A percentile compares a stretch with the other conserved stretches of the same genome.
Conservation (phyloP, 2,113 vertebrate species). For the Panthera uncia region DNA sequence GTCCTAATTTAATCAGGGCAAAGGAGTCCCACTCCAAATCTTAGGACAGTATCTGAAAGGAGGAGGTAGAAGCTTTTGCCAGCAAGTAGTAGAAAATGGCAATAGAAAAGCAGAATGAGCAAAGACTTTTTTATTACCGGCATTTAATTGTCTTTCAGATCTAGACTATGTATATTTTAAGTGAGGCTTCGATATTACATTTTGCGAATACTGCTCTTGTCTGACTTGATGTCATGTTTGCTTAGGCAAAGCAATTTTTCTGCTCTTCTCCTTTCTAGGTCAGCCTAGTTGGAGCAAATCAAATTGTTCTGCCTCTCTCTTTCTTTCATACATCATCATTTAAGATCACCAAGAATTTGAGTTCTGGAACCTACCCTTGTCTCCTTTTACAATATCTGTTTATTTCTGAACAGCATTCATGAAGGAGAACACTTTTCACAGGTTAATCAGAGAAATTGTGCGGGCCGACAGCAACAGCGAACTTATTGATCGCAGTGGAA, state of each 20-base stretch:
- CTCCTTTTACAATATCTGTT: constrained; percentile 51
- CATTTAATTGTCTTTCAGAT: constrained; percentile 65
- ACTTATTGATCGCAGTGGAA: neutral
- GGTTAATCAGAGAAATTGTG: constrained; percentile 30
- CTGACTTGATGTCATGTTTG: constrained; percentile 59
- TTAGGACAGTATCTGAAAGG: constrained; percentile 53
- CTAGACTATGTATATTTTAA: constrained; percentile 64
- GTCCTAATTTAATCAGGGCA: neutral
- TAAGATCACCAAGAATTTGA: constrained; percentile 44
- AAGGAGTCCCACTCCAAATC: constrained; percentile 39
- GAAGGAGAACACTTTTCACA: constrained; percentile 62
- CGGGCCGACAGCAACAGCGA: constrained; percentile 9
- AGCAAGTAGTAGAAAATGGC: constrained; percentile 42
- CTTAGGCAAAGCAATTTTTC: constrained; percentile 74
- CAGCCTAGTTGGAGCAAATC: constrained; percentile 63
- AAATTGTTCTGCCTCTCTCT: constrained; percentile 37
- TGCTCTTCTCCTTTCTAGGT: constrained; percentile 55
- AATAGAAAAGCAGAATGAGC: constrained; percentile 47
- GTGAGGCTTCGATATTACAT: constrained; percentile 46
- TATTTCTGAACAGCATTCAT: constrained; percentile 23
- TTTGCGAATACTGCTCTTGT: neutral
- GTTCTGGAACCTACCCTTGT: constrained; percentile 46
- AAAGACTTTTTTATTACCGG: constrained; percentile 52
- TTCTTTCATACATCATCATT: constrained; percentile 65
- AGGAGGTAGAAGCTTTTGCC: neutral